Evolutionary conservation across 1,140 invertebrate genomes (phyloP), one percentile per base, ranked within the genome.

Genomic region (Orchestia grillus): DNA sequence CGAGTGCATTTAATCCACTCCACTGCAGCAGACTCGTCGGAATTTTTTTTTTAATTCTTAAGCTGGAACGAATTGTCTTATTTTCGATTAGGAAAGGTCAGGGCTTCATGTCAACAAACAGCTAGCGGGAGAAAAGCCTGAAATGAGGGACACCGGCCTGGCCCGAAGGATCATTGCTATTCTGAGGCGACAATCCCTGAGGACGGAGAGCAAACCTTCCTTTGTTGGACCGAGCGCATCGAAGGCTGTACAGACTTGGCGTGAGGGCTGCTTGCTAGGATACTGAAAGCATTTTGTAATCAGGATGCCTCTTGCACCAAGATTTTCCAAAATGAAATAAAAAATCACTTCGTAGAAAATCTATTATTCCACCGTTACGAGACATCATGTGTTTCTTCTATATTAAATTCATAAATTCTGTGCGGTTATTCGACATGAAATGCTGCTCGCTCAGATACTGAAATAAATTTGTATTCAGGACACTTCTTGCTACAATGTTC

Each of bases 181-280:
- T 94, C 92, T 94, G 92, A 94, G 92, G 92, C 43, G 92, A 94
- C 43, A 47, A 47, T 94, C 92, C 92, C 92, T 45, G 6, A 45
- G 92, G 92, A 94, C 92, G 36, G 41, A 94, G 44, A 94, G 92
- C 92, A 94, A 94, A 94, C 92, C 44, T 42, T 44, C 92, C 92
- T 94, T 94, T 94, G 92, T 94, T 94, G 92, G 92, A 40, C 41
- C 43, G 15, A 0, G 36, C 8, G 43, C 44, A 94, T 90, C 88
- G 88, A 90, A 90, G 88, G 88, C n/a, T 90, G 42, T 28, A 90
- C 62, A 19, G 62, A 77, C 62, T 77, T 8, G 88, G 15, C n/a
- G 88, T 44, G 88, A 43, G 36, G 43, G n/a, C 88, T 44, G 43
- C 88, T 41, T 90, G 88, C 88, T 44, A 0, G 41, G 41, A 90